Base-by-base conservation (phyloP, 2,113 vertebrate species). In the Sander vitreus region DNA sequence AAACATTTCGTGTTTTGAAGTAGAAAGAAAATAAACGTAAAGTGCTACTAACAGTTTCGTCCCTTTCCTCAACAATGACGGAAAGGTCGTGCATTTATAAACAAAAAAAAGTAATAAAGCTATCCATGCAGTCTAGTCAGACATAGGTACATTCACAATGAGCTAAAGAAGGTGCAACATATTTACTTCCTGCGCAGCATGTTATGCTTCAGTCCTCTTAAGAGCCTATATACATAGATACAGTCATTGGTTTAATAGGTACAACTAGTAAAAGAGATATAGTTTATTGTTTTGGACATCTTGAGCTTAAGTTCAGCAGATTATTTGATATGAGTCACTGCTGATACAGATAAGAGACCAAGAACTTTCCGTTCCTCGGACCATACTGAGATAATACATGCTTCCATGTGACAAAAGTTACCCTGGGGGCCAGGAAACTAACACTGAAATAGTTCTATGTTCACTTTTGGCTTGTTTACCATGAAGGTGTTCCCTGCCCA, bases 11-110 rank as follows among this genome's bases (percentile, higher is more conserved):
- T 67, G 13, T 45, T 84, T 81, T 60, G 65, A 30, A 60, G 6
- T 14, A 18, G 21, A 50, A 36, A 70, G 25, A 48, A 53, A 84
- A 67, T 16, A 70, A n/a, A 72, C 21, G 1, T 62, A 57, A 75
- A 36, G 65, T 64, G 55, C 58, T 33, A 21, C 5, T 55, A 39
- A 69, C 57, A 57, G 6, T 59, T 65, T 8, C 9, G 7, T 30
- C 3, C 0, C 5, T 48, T 25, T 50, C 39, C 14, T 76, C 15
- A 64, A 55, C 30, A 45, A 18, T 21, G 5, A 5, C 27, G 58
- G n/a, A 36, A 33, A 9, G n/a, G 1, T 0, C n/a, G 12, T 59
- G 6, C 13, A 14, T 58, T 47, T 57, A n/a, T 36, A 10, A 27
- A 82, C 16, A 19, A 48, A 6, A 78, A 45, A 68, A 6, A 48